Evolutionary conservation across 2,888 invertebrate species (phyloP), one percentile per base, ranked within the genome.

Genomic region (Agrilus cyanescens): DNA sequence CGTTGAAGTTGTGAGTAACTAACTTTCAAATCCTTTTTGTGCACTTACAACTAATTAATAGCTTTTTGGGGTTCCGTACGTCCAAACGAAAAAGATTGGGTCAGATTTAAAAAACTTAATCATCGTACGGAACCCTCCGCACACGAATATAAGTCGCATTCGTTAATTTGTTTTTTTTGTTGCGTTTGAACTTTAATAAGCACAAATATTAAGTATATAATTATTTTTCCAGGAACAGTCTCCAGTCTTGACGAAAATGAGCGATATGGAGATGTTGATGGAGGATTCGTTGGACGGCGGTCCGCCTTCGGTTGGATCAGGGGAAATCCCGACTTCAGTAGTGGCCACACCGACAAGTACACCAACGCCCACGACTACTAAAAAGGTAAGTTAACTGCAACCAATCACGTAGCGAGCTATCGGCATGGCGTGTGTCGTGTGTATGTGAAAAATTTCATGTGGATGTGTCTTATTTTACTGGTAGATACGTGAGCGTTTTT

Each of bases 271-370:
- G 55, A 74, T 77, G 63, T 61, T 81, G 47, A 71, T 84, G 56
- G 88, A 88, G 57, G 87, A 87, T 60, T 87, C 87, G 0, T 66
- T 86, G 54, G 87, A 88, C 60, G 82, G 80, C 46, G 77, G 86
- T 63, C 75, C 89, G 60, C 76, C 89, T 59, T 88, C 89, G 1
- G 78, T 89, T 12, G 85, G 83, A 37, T 88, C 88, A 4, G 83
- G 82, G n/a, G 80, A 82, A 32, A 78, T 78, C 1, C 77, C 80
- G 4, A 44, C 69, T 75, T 2, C 76, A 75, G 39, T 48, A 8
- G 37, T 34, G 3, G 32, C 46, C 25, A 33, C 44, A 15, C 45
- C 52, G 12, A 12, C 15, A 6, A 32, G 43, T n/a, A 48, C 30
- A 15, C 62, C 67, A 1, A 73, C 65, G 62, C 72, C 64, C 65